Evolutionary conservation across 2,113 vertebrate genomes (phyloP).

Genomic region (Paedocypris sp.): DNA sequence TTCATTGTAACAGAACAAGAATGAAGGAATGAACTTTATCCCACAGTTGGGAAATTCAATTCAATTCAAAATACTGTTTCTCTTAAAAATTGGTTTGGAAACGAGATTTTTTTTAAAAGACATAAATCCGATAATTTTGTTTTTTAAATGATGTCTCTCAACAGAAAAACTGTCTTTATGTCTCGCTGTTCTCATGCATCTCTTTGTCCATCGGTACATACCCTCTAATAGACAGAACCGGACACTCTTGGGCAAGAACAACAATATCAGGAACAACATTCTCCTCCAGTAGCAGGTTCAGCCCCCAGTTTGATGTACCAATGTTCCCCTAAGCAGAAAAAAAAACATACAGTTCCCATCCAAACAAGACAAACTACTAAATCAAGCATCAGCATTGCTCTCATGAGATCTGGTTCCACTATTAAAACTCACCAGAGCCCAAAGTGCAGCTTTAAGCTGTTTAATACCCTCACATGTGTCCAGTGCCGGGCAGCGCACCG

Average conservation of each 20-base stretch:
- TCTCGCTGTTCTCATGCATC: too few species aligned
- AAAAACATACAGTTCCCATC: neutral
- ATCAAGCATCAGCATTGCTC: neutral
- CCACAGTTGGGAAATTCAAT: too few species aligned
- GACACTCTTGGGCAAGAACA: constrained; percentile 83
- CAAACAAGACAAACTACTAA: neutral
- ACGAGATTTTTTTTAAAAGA: too few species aligned
- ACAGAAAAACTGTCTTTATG: too few species aligned
- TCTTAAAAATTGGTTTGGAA: too few species aligned
- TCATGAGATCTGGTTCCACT: neutral
- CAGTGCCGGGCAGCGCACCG: constrained; percentile 83
- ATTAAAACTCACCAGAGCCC: constrained; percentile 78
- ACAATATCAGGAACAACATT: constrained; percentile 93
- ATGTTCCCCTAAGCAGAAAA: constrained; percentile 76
- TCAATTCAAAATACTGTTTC: too few species aligned
- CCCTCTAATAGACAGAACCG: constrained; percentile 91
- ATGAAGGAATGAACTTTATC: too few species aligned
- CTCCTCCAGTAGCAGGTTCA: constrained; percentile 95
- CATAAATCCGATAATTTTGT: too few species aligned
- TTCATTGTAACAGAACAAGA: too few species aligned
- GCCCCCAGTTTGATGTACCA: constrained; percentile 95
- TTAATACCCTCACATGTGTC: constrained; percentile 98
- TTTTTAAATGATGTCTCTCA: too few species aligned
- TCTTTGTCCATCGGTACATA: constrained; percentile 45
- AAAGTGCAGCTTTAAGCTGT: constrained; percentile 92